Base-by-base conservation (phyloP, 2,888 invertebrate species). In the Melinaea marsaeus region DNA sequence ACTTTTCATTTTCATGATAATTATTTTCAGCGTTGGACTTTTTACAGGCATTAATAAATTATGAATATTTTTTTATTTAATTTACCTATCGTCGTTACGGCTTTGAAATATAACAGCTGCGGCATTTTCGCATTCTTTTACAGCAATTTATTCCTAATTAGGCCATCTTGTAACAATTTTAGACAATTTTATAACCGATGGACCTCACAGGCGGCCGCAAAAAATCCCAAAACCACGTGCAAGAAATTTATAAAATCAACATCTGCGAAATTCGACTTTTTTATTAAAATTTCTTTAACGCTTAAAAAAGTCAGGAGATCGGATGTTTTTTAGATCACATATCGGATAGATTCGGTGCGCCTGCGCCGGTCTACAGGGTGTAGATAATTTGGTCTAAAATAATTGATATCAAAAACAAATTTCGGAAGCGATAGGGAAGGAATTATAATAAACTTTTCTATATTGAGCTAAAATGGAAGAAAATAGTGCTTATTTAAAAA, bases 171-270 rank as follows among this genome's bases (percentile, higher is more conserved):
- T 71, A 75, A 78, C 72, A 74, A 76, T 82, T 80, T 77, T 77
- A 78, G 74, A 73, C 75, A 74, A 78, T 78, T 80, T 78, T 71
- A 77, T 78, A 81, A 78, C 74, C 73, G 74, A 74, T 71, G 72
- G 84, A 81, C 84, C 82, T 78, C 86, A 80, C 76, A 72, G 73
- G 77, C 70, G 70, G 64, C 66, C 67, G 62, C 69, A 72, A 74
- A 73, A 72, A 78, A 76, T 42, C 58, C 61, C 61, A 57, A 64
- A 79, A 84, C 86, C 90, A 90, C 89, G 89, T 90, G 88, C 86
- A 88, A 85, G 86, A 87, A 85, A 85, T 87, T 86, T 85, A 86
- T 85, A 86, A 86, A 88, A 86, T 81, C 83, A 87, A 89, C 90
- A 90, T 90, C 90, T 90, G 89, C 90, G 79, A 90, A 89, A 88